phyloP scores from a whole-genome alignment of 2,113 vertebrate species.

The Tachuris rubrigastra region DNA sequence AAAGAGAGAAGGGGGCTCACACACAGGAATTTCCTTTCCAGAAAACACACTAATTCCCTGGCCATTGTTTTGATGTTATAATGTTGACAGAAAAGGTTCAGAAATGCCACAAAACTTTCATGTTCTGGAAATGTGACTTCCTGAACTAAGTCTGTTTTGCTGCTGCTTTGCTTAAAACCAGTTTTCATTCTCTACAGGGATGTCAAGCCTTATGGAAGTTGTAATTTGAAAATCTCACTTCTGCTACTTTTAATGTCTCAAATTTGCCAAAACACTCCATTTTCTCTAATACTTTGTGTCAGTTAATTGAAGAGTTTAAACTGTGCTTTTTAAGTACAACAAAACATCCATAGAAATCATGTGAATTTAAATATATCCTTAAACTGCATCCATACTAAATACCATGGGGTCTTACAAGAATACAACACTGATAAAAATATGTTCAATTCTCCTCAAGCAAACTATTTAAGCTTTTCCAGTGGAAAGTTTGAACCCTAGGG shows the following conservation, averaged over 20 bases:
- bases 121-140: neutral
- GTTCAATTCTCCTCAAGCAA: neutral
- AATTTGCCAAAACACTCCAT: neutral
- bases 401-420: neutral
- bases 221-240: neutral
- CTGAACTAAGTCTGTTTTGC: neutral
- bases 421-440: neutral
- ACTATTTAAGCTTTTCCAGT: neutral
- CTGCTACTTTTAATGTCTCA: neutral
- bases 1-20: neutral
- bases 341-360: neutral
- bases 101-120: neutral
- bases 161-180: neutral
- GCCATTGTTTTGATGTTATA: neutral
- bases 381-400: neutral
- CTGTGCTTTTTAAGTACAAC: neutral
- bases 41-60: neutral
- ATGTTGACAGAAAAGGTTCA: neutral
- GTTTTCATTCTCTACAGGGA: neutral
- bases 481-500: neutral
- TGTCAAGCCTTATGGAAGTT: neutral
- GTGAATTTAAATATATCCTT: neutral
- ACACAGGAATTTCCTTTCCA: neutral
- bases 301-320: neutral
- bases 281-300: neutral